Evolutionary conservation across 2,888 invertebrate genomes (phyloP).

Genomic region (Osmoderma eremita): DNA sequence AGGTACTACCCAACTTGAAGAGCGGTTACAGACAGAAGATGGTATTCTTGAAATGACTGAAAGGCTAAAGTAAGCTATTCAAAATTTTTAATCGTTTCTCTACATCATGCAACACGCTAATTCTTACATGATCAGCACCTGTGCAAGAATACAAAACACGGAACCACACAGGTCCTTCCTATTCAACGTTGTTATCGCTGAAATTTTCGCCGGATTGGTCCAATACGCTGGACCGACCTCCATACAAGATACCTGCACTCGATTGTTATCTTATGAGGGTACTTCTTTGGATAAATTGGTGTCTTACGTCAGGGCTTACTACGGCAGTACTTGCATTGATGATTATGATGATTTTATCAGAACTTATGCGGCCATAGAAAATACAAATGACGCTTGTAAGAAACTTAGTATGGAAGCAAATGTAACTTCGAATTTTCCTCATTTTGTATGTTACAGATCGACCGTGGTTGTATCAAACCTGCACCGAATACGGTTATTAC

Average conservation of each 20-base stretch:
- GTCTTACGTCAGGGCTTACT: constrained; percentile 32
- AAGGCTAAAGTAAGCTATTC: constrained; percentile 64
- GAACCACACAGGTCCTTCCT: constrained; percentile 45
- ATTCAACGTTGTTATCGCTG: constrained; percentile 42
- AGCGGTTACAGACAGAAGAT: constrained; percentile 52
- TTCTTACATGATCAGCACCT: constrained; percentile 40
- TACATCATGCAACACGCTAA: no score
- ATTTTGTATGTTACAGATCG: constrained; percentile 34
- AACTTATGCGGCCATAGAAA: constrained; percentile 1
- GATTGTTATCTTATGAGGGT: constrained; percentile 18
- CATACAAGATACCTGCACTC: constrained; percentile 35
- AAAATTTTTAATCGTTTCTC: no score
- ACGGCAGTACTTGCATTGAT: constrained; percentile 36
- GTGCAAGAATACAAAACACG: constrained; percentile 36
- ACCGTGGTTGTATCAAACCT: constrained; percentile 46
- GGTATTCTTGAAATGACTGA: constrained; percentile 60
- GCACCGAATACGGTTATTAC: constrained; percentile 45
- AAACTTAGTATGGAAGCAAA: not conserved
- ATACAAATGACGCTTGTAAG: constrained; percentile 38
- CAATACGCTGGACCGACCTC: constrained; percentile 44
- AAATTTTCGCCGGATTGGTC: constrained; percentile 41
- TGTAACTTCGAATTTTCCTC: not conserved
- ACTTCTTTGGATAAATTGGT: constrained; percentile 44
- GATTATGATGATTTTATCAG: constrained; percentile 42
- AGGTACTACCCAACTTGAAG: constrained; percentile 59